Base-by-base conservation (phyloP, 2,888 invertebrate genomes). In the Tuberolachnus salignus region DNA sequence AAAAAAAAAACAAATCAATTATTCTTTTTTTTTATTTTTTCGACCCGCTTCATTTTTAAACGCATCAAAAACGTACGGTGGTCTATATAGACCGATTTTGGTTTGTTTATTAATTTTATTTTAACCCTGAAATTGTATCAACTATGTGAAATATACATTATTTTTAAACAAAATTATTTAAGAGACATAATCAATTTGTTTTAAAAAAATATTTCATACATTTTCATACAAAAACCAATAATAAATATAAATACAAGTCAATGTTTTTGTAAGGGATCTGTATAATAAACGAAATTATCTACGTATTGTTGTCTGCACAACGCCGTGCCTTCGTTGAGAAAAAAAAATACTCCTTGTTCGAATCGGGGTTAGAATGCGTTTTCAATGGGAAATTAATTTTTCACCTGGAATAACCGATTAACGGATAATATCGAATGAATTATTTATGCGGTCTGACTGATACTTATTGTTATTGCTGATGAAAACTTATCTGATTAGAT, bases 321-420 rank as follows among this genome's bases (percentile, higher is more conserved):
- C n/a, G n/a, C 42, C 42, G 73, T 53, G 73, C 73, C 63, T 34
- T 73, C 51, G 6, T 73, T 42, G 46, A n/a, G 26, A 49, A 61
- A 51, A 16, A 46, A 49, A 61, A 51, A 14, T 19, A 61, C 1
- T 26, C 59, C 14, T 10, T 14, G 34, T 51, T 61, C 1, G 6
- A 49, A 51, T 51, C 26, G 51, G 61, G 72, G 51, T 51, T 14
- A 16, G 16, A 63, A 42, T 42, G 6, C 19, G 42, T 21, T 63
- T 11, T 63, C 73, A 73, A 63, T 53, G 42, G 42, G 13, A 63
- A 73, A 51, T 63, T 53, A 42, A 73, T 63, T 63, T 51, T 42
- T 51, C 73, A 73, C 73, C 73, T 73, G 63, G 73, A 63, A 63
- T 19, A 42, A 49, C 21, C 51, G 63, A 63, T 63, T 51, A 63